phyloP scores from a whole-genome alignment of 1,140 invertebrate species.

The Tetramorium alpestre region DNA sequence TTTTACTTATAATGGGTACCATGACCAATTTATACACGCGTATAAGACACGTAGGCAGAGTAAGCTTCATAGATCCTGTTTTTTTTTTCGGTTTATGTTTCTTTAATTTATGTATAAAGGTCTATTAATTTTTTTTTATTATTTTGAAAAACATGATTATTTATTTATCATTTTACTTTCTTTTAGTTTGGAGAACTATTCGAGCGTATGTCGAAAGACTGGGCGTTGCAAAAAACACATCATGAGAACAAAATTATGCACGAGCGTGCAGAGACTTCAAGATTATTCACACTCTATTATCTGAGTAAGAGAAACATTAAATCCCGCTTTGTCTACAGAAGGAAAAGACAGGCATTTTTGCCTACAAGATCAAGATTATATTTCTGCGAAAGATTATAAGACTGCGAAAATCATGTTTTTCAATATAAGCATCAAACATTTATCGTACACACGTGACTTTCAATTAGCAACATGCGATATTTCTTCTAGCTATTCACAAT shows the following conservation, averaged over 20 bases:
- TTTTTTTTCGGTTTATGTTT: no score
- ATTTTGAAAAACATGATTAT: not conserved
- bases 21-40: not conserved
- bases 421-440: not conserved
- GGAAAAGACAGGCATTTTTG: not conserved
- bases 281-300: not conserved
- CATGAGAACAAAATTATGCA: slow-evolving; percentile 26
- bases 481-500: not conserved
- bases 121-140: not conserved
- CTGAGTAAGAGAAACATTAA: slow-evolving; percentile 15
- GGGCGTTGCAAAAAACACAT: slow-evolving; percentile 14
- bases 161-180: not conserved
- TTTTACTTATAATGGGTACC: not conserved
- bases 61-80: not conserved
- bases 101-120: not conserved
- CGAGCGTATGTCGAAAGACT: slow-evolving; percentile 2
- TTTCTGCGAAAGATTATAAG: not conserved
- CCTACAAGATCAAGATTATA: not conserved
- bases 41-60: not conserved
- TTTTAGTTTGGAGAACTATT: slow-evolving; percentile 23
- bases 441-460: not conserved
- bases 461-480: not conserved
- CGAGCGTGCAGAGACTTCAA: not conserved
- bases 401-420: not conserved
- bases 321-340: not conserved